Base-by-base conservation (phyloP, 2,113 vertebrate genomes). In the Ochotona princeps region DNA sequence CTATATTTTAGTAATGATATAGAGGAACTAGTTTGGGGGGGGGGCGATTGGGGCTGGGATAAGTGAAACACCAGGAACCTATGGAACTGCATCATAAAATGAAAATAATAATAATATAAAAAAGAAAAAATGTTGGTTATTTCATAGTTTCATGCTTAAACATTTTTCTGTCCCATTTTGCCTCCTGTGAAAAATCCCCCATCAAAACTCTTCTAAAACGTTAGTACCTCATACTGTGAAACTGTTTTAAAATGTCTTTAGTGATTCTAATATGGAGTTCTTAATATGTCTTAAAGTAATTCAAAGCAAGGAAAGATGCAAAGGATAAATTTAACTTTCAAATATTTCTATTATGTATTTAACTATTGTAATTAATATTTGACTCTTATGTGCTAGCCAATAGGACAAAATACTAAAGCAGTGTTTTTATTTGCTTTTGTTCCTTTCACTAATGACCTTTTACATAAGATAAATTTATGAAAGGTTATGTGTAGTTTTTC, bases 191-290 rank as follows among this genome's bases (percentile, higher is more conserved):
- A 97, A 97, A 89, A 86, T 30, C 6, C n/a, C 17, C 67, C 79
- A 90, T 93, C 94, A 94, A 97, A 92, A 17, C 95, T 96, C 96
- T 89, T 79, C 67, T 54, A 92, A 97, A 95, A 96, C 94, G 65
- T 94, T 97, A 96, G 84, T 96, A 91, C 51, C 60, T 93, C 91
- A 89, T 95, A 47, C 84, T 90, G 95, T 93, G 96, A 95, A 96
- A 96, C 95, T 95, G 69, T 91, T 94, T 96, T 96, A 97, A 97
- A 95, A 67, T 91, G n/a, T 91, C 65, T 70, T 95, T 93, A 92
- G 87, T 95, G 87, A 94, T 94, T 84, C 44, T 88, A 76, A 92
- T 93, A 73, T 67, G 61, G 76, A 75, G 8, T 14, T 95, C 69
- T 51, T 91, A 80, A 72, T 87, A 81, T 84, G 88, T 96, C 74